A percentile compares a stretch with the other conserved stretches of the same genome.
Evolutionary conservation across 2,888 invertebrate species (phyloP).

Genomic region (Drosophila fungiperda): DNA sequence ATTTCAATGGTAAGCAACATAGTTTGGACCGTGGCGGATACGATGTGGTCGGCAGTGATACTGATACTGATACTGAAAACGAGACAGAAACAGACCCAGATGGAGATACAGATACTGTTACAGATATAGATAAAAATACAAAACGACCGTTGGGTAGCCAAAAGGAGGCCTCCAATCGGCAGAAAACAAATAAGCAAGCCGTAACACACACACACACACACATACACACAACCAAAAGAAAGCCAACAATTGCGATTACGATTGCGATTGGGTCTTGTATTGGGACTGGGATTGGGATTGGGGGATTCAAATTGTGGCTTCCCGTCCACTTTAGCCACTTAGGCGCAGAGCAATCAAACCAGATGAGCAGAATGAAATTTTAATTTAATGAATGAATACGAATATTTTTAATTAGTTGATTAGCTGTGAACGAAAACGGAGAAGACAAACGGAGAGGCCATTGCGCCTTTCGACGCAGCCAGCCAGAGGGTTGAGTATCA

Average conservation of each 20-base stretch:
- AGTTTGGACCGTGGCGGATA: conserved; percentile 55
- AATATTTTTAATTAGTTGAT: conserved; percentile 73
- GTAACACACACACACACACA: background rate
- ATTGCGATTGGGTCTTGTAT: conserved; percentile 62
- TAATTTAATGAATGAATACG: conserved; percentile 79
- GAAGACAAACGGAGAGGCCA: background rate
- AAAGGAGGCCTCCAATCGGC: conserved; percentile 50
- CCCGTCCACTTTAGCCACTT: conserved; percentile 56
- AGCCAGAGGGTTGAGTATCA: background rate
- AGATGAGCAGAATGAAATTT: conserved; percentile 78
- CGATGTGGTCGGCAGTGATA: conserved; percentile 42
- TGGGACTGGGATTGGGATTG: conserved; percentile 39
- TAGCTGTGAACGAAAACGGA: conserved; percentile 54
- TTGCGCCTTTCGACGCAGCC: conserved; percentile 2
- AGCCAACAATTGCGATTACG: conserved; percentile 74
- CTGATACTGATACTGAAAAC: conserved; percentile 27
- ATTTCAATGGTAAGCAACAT: conserved; percentile 71
- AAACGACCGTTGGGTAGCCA: conserved; percentile 38
- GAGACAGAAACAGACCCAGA: conserved; percentile 33
- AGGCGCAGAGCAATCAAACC: conserved; percentile 76
- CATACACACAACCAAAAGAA: conserved; percentile 40
- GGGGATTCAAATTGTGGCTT: conserved; percentile 61
- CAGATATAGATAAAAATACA: conserved; percentile 29
- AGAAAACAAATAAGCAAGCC: conserved; percentile 63
- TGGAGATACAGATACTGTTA: conserved; percentile 19